Evolutionary conservation across 1,140 invertebrate species (phyloP).

Genomic region (Himalopsyche phryganea): DNA sequence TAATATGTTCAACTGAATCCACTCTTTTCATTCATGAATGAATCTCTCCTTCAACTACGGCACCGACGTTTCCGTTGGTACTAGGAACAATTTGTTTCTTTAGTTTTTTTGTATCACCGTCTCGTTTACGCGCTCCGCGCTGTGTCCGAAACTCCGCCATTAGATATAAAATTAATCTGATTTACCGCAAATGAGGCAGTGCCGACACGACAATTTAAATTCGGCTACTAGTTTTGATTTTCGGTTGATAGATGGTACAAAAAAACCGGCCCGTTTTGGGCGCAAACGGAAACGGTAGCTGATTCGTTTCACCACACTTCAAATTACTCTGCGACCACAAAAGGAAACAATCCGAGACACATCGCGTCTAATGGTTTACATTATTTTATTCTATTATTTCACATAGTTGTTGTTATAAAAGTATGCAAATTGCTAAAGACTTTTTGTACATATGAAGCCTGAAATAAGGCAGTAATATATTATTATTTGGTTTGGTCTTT

Average conservation of each 20-base stretch:
- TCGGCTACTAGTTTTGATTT: slow-evolving; percentile 18
- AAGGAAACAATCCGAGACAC: slow-evolving; percentile 12
- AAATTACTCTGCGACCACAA: slow-evolving; percentile 17
- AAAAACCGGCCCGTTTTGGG: slow-evolving; percentile 14
- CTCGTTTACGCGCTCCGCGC: neutral
- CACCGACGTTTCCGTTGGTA: too few relatives aligned
- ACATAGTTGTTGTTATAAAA: too few relatives aligned
- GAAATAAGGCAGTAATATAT: too few relatives aligned
- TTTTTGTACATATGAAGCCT: too few relatives aligned
- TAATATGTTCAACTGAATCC: too few relatives aligned
- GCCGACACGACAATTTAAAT: slow-evolving; percentile 12
- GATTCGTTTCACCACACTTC: slow-evolving; percentile 11
- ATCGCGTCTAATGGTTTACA: neutral
- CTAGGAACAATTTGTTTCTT: too few relatives aligned
- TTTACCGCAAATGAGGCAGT: slow-evolving; percentile 18
- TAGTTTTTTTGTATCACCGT: neutral
- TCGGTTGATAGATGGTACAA: slow-evolving; percentile 9
- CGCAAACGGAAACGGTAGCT: slow-evolving; percentile 19
- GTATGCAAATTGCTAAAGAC: too few relatives aligned
- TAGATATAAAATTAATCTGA: slow-evolving; percentile 1
- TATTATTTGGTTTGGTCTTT: too few relatives aligned
- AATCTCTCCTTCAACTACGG: too few relatives aligned
- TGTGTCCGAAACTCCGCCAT: neutral
- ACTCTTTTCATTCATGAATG: too few relatives aligned
- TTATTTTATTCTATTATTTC: too few relatives aligned